A percentile compares a stretch with the other conserved stretches of the same genome.
Conservation (phyloP, 1,140 invertebrate genomes). For the Magallana angulata region DNA sequence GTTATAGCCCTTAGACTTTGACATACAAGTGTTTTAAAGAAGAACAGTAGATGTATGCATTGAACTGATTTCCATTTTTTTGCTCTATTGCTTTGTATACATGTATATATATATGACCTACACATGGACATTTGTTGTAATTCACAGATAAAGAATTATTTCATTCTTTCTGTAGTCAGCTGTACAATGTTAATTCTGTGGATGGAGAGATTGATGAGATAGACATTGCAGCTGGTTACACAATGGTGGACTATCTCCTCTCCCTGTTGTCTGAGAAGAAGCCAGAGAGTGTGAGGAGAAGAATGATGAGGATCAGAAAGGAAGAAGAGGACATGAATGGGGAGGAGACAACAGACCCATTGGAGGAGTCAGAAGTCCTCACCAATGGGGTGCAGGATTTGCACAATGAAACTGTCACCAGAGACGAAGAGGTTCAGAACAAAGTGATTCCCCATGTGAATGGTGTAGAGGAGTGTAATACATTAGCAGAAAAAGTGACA, state of each 20-base stretch:
- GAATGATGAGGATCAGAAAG: not conserved
- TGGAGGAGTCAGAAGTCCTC: not conserved
- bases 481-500: not conserved
- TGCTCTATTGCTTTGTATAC: too few relatives aligned
- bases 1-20: too few relatives aligned
- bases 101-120: too few relatives aligned
- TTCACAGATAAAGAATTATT: not conserved
- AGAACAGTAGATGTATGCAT: too few relatives aligned
- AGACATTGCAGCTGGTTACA: conserved; percentile 22
- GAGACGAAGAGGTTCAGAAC: not conserved
- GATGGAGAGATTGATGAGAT: conserved; percentile 52
- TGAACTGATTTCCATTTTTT: too few relatives aligned
- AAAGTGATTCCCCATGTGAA: not conserved
- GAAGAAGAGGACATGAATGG: not conserved
- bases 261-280: conserved; percentile 38
- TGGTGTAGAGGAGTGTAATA: not conserved
- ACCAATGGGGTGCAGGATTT: not conserved
- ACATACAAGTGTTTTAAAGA: too few relatives aligned
- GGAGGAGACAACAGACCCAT: too few relatives aligned
- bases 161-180: conserved; percentile 42
- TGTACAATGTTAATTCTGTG: conserved; percentile 48
- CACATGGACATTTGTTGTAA: too few relatives aligned
- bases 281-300: not conserved
- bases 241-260: conserved; percentile 42
- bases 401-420: not conserved